Percentiles rank a stretch among this genome's conserved stretches.
Conservation (phyloP, 2,797 vertebrate genomes). For the Phataginus tetradactyla region DNA sequence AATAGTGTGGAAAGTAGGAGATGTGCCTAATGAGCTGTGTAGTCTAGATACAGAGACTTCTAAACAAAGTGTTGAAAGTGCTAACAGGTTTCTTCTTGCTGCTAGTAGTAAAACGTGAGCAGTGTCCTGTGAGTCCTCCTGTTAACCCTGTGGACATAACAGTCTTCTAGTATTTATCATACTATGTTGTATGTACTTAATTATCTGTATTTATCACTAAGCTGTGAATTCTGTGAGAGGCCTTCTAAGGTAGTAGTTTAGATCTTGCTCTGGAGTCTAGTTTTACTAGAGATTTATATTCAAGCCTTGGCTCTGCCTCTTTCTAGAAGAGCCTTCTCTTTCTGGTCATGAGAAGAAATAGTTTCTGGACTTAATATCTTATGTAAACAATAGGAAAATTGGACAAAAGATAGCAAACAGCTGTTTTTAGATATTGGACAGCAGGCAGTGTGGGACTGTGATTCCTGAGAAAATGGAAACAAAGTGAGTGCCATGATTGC, state of each 20-base stretch:
- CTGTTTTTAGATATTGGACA: neutral
- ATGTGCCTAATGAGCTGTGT: neutral
- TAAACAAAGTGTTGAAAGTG: neutral
- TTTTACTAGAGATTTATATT: neutral
- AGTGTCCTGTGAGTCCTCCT: neutral
- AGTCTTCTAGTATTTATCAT: neutral
- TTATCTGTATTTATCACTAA: neutral
- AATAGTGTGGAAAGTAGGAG: neutral
- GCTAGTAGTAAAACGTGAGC: neutral
- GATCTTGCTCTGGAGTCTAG: neutral
- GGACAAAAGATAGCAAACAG: neutral
- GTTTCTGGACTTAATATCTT: neutral
- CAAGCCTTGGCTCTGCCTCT: neutral
- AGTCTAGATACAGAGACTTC: neutral
- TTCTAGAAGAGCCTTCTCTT: neutral
- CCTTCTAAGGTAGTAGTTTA: neutral
- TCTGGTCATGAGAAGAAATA: neutral
- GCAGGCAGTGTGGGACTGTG: neutral
- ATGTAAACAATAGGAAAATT: neutral
- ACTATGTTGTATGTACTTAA: neutral
- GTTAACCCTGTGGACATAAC: neutral
- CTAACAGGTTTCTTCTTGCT: neutral
- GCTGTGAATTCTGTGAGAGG: neutral
- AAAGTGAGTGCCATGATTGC: neutral
- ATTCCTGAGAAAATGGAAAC: neutral